Evolutionary conservation across 2,113 vertebrate genomes (phyloP).

Genomic region (Daubentonia madagascariensis): DNA sequence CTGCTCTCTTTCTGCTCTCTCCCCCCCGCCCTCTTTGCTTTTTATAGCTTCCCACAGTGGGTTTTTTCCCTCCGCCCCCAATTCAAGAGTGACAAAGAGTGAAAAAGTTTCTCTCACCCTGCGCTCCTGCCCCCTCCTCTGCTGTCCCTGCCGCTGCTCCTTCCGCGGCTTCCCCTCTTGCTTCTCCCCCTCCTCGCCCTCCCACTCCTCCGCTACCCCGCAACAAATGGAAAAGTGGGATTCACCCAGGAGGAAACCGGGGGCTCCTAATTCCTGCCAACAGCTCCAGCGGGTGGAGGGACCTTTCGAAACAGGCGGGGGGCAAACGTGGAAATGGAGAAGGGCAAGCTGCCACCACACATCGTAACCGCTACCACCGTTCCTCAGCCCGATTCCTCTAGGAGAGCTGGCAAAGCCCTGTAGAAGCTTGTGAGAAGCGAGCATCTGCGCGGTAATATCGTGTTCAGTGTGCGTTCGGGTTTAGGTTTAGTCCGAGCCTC

Average conservation of each 20-base stretch:
- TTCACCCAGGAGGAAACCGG: not conserved
- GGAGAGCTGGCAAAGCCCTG: not conserved
- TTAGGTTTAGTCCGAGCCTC: not conserved
- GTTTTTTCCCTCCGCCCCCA: slow-evolving; percentile 84
- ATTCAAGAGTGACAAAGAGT: slow-evolving; percentile 83
- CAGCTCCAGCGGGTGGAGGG: not conserved
- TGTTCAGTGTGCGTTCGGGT: not conserved
- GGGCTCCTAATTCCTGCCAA: not conserved
- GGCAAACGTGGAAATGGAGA: not conserved
- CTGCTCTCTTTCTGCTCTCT: slow-evolving; percentile 61
- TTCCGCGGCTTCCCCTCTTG: not conserved
- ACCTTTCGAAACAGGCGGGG: not conserved
- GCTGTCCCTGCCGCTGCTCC: not conserved
- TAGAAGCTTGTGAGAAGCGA: not conserved
- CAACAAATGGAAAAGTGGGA: not conserved
- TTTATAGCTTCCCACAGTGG: slow-evolving; percentile 85
- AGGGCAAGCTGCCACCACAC: not conserved
- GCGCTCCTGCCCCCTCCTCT: not conserved
- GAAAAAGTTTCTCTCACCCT: slow-evolving; percentile 78
- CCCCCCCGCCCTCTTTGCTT: slow-evolving; percentile 82
- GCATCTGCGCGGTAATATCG: not conserved
- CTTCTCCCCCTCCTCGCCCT: not conserved
- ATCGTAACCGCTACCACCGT: not conserved
- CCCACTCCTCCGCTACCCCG: not conserved
- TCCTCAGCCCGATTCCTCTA: not conserved